Evolutionary conservation across 2,113 vertebrate genomes (phyloP), one percentile per base, ranked within the genome.

Genomic region (Oncorhynchus keta): DNA sequence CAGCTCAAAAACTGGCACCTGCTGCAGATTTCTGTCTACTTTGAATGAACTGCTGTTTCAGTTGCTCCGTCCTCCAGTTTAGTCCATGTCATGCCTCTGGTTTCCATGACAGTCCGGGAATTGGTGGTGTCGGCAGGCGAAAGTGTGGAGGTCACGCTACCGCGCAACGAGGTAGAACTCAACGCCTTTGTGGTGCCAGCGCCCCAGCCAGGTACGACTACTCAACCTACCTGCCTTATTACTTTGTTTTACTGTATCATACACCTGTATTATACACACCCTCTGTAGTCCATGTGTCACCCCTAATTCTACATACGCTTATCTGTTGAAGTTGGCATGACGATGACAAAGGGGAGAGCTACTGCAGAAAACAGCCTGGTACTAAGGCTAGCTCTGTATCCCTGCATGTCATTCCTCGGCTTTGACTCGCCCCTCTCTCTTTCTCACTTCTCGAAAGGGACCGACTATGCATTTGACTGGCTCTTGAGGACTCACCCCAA

Each of bases 61-160:
- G 57, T 48, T 48, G 7, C 22, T 12, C 8, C 26, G 35, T 18
- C 51, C 5, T 66, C n/a, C 4, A 9, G 57, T 32, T 35, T 49
- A 35, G 28, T 57, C 70, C 61, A 35, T 73, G 22, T 49, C 70
- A 8, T 32, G 49, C 30, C 26, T 71, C 2, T 82, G 55, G 65
- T 57, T 73, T 71, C 32, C 20, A 1, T 24, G 1, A 14, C 84
- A 89, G 85, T 94, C 84, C 95, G 93, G 88, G 94, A 98, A 81
- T 90, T 99, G 91, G 94, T 97, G 32, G 97, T 99, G 83, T 99
- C 97, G 1, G 97, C 97, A 79, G 97, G 97, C 69, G 87, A 96
- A 74, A 98, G 93, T 0, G 97, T 98, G 0, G 93, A 98, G 88
- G 95, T 99, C 49, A 99, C 96, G 4, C 90, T 99, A 82, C 98